Percentiles rank a stretch among this genome's conserved stretches.
Evolutionary conservation across 2,113 vertebrate species (phyloP).

Genomic region (Mus musculus): DNA sequence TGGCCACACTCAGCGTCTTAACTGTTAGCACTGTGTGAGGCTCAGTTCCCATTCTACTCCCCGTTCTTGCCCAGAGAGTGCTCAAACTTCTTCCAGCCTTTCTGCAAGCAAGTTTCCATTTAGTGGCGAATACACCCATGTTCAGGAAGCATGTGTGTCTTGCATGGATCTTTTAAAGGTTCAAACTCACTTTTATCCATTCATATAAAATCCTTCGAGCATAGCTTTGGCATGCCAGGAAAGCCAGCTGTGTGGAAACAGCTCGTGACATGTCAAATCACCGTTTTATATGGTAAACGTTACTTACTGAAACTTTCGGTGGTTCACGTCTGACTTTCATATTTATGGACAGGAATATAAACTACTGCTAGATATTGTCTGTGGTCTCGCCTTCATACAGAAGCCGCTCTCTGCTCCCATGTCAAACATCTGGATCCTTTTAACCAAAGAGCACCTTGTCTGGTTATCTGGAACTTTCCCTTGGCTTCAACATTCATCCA

Average conservation of each 20-base stretch:
- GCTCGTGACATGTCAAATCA: neutral
- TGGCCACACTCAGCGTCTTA: neutral
- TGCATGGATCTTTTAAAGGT: neutral
- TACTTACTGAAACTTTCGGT: neutral
- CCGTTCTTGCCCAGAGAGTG: neutral
- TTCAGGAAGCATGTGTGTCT: neutral
- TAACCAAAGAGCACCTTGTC: slow-evolving; percentile 36
- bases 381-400: neutral
- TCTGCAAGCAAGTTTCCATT: neutral
- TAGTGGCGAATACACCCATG: neutral
- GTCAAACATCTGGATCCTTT: slow-evolving; percentile 53
- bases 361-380: neutral
- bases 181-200: slow-evolving; percentile 12
- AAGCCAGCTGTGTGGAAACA: neutral
- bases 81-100: neutral
- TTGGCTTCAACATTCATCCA: neutral
- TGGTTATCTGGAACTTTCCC: neutral
- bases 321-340: neutral
- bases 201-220: neutral
- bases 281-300: neutral
- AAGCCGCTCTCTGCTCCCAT: neutral
- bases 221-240: neutral
- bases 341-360: slow-evolving; percentile 28
- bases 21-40: neutral
- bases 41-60: neutral